Conservation (phyloP, 2,888 invertebrate genomes). For the Agrochola litura region DNA sequence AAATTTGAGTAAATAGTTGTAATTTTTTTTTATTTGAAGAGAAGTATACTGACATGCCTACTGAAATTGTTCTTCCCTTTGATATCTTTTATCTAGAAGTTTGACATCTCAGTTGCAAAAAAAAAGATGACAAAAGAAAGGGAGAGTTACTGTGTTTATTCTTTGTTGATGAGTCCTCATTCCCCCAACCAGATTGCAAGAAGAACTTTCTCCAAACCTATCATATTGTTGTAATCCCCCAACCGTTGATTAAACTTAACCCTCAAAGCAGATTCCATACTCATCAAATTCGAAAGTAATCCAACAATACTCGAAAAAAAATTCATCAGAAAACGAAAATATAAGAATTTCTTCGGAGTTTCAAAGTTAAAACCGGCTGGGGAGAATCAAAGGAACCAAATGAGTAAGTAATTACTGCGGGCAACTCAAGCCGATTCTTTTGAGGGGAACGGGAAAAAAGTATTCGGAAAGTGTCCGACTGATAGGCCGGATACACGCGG, state of each 20-base stretch:
- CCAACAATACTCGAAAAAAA: slow-evolving; percentile 46
- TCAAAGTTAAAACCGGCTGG: slow-evolving; percentile 48
- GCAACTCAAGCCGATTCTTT: slow-evolving; percentile 57
- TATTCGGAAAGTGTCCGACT: slow-evolving; percentile 50
- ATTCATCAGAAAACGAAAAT: slow-evolving; percentile 52
- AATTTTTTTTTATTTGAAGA: not conserved
- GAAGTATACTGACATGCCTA: not conserved
- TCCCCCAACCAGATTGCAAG: not conserved
- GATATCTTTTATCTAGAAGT: not conserved
- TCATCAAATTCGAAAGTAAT: slow-evolving; percentile 63
- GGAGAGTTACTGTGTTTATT: not conserved
- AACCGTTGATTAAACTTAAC: slow-evolving; percentile 54
- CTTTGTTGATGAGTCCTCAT: not conserved
- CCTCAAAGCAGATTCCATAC: slow-evolving; percentile 40
- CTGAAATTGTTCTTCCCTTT: not conserved
- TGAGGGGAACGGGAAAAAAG: slow-evolving; percentile 52
- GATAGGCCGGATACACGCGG: slow-evolving; percentile 28
- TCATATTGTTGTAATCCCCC: slow-evolving; percentile 12
- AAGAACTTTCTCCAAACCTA: slow-evolving; percentile 8
- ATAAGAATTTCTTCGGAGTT: slow-evolving; percentile 55
- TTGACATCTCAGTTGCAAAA: not conserved
- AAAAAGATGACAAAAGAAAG: not conserved
- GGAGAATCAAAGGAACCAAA: slow-evolving; percentile 65
- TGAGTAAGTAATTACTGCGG: slow-evolving; percentile 66
- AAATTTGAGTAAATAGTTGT: not conserved